A percentile compares a stretch with the other conserved stretches of the same genome.
Conservation (phyloP, 1,140 invertebrate genomes). For the Ostrea edulis region DNA sequence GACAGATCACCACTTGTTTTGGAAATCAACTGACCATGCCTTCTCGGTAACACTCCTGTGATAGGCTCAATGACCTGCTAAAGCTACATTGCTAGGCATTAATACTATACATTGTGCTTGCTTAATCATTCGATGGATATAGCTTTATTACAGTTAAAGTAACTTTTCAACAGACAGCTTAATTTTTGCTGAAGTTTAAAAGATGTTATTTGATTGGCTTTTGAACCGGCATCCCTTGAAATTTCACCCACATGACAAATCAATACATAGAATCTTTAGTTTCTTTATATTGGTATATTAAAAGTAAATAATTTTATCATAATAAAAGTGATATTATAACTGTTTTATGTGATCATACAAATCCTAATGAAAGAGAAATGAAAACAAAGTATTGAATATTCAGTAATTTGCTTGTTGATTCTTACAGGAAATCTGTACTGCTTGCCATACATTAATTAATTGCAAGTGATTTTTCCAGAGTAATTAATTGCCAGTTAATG, state of each 20-base stretch:
- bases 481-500: too few relatives aligned
- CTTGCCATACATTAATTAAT: too few relatives aligned
- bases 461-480: too few relatives aligned
- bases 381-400: too few relatives aligned
- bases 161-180: background rate
- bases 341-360: too few relatives aligned
- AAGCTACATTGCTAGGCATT: background rate
- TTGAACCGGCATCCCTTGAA: too few relatives aligned
- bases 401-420: too few relatives aligned
- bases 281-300: too few relatives aligned
- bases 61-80: background rate
- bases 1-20: constrained; percentile 15
- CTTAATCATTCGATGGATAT: background rate
- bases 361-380: too few relatives aligned
- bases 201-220: background rate
- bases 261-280: background rate
- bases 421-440: too few relatives aligned
- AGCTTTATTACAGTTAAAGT: background rate
- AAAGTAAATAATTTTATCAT: too few relatives aligned
- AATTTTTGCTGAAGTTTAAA: background rate
- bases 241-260: background rate
- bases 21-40: constrained; percentile 15
- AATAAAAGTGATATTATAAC: too few relatives aligned
- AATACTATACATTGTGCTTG: background rate
- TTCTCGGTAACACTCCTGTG: background rate